A percentile compares a stretch with the other conserved stretches of the same genome.
phyloP scores from a whole-genome alignment of 1,140 invertebrate genomes.

The Bombus polaris region DNA sequence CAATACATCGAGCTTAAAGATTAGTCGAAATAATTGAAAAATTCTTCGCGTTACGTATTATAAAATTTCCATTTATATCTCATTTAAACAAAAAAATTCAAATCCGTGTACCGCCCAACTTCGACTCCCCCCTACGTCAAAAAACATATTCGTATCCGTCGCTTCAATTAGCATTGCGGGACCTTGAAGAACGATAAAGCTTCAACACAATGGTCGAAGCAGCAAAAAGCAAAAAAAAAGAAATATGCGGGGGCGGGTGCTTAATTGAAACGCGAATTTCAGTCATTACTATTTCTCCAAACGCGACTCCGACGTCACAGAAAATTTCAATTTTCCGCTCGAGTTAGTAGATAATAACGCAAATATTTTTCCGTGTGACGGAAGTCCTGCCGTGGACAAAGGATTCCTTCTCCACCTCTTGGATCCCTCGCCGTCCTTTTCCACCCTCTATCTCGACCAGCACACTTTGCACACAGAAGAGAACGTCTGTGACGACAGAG shows the following conservation, averaged over 20 bases:
- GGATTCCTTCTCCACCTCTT: slow-evolving; percentile 52
- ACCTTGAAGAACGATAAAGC: too few relatives aligned
- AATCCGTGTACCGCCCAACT: too few relatives aligned
- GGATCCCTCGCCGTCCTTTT: slow-evolving; percentile 10
- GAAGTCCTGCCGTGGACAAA: slow-evolving; percentile 62
- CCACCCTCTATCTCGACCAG: background rate
- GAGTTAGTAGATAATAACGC: slow-evolving; percentile 69
- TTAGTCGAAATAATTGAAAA: too few relatives aligned
- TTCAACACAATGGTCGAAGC: background rate
- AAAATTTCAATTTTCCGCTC: slow-evolving; percentile 69
- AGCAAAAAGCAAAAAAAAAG: background rate
- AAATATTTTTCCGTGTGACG: slow-evolving; percentile 67
- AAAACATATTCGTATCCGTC: too few relatives aligned
- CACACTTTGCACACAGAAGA: slow-evolving; percentile 35
- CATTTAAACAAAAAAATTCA: too few relatives aligned
- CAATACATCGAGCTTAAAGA: too few relatives aligned
- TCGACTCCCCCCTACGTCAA: too few relatives aligned
- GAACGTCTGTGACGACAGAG: slow-evolving; percentile 33
- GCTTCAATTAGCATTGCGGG: too few relatives aligned
- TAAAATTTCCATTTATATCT: too few relatives aligned
- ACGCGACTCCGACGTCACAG: slow-evolving; percentile 45
- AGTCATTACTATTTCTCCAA: slow-evolving; percentile 58
- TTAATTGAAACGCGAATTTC: slow-evolving; percentile 58
- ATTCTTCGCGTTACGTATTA: too few relatives aligned
- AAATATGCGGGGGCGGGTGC: background rate